Conservation (phyloP, 2,888 invertebrate species). For the Lypha dubia region DNA sequence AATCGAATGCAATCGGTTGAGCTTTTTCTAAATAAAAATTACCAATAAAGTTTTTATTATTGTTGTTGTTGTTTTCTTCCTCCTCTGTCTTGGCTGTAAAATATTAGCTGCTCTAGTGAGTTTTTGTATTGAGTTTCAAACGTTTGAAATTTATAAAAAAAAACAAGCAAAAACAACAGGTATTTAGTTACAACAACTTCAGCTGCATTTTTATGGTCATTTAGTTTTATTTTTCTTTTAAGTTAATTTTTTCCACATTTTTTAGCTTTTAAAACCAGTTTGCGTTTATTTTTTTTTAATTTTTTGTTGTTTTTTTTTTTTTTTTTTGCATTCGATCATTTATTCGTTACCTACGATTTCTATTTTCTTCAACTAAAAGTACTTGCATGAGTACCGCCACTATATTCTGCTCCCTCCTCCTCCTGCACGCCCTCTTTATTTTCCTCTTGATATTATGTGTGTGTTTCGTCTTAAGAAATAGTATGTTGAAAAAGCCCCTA, state of each 20-base stretch:
- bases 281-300: background rate
- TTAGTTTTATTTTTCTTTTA: slow-evolving; percentile 34
- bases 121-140: slow-evolving; percentile 44
- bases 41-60: background rate
- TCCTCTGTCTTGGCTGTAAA: background rate
- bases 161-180: slow-evolving; percentile 45
- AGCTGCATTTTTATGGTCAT: slow-evolving; percentile 58
- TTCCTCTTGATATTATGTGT: background rate
- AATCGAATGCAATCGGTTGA: background rate
- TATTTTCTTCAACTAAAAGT: slow-evolving; percentile 39
- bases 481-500: slow-evolving; percentile 11
- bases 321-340: slow-evolving; percentile 29
- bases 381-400: slow-evolving; percentile 27
- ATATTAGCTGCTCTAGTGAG: slow-evolving; percentile 6
- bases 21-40: slow-evolving; percentile 9
- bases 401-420: background rate
- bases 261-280: slow-evolving; percentile 49
- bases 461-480: background rate
- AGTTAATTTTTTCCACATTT: background rate
- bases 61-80: background rate
- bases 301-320: too few species aligned
- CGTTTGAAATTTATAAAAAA: slow-evolving; percentile 49
- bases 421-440: too few species aligned
- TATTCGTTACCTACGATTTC: slow-evolving; percentile 46
- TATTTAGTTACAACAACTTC: slow-evolving; percentile 50